Evolutionary conservation across 2,888 invertebrate genomes (phyloP).

Genomic region (Drosophila kanekoi): DNA sequence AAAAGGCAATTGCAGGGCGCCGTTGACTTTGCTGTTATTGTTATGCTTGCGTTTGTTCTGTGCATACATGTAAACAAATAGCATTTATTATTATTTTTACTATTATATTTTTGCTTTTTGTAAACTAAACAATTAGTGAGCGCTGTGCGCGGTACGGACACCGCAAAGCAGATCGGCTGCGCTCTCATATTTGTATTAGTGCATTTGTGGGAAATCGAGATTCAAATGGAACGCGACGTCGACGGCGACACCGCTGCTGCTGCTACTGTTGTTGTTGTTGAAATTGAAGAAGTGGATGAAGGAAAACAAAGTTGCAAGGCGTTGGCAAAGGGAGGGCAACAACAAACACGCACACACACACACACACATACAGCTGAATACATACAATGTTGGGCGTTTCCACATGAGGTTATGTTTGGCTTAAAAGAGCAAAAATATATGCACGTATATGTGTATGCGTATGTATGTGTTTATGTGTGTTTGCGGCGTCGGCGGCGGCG

Average conservation of each 20-base stretch:
- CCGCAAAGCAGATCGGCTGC: conserved; percentile 13
- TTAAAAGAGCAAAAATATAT: conserved; percentile 45
- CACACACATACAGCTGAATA: conserved; percentile 21
- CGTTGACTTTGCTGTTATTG: conserved; percentile 13
- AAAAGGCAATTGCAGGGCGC: conserved; percentile 23
- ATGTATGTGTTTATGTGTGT: conserved; percentile 28
- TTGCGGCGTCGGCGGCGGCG: conserved; percentile 16
- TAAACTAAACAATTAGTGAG: conserved; percentile 64
- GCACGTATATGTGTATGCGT: conserved; percentile 17
- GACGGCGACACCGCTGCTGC: conserved; percentile 1
- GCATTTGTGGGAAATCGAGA: conserved; percentile 47
- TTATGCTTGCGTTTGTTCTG: conserved; percentile 30
- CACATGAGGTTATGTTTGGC: conserved; percentile 74
- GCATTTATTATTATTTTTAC: neutral
- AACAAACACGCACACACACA: conserved; percentile 22
- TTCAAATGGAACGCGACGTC: conserved; percentile 34
- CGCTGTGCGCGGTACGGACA: conserved; percentile 12
- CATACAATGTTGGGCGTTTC: conserved; percentile 80
- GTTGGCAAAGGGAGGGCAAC: conserved; percentile 31
- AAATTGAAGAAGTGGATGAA: conserved; percentile 62
- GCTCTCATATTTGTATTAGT: conserved; percentile 17
- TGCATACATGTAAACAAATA: conserved; percentile 64
- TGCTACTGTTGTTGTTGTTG: conserved; percentile 23
- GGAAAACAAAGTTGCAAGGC: conserved; percentile 69
- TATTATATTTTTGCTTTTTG: conserved; percentile 14